These are phyloP conservation scores for Mohoua ochrocephala DNA, from an alignment of 2,113 vertebrate genomes.

Conservation along the genomic window DNA sequence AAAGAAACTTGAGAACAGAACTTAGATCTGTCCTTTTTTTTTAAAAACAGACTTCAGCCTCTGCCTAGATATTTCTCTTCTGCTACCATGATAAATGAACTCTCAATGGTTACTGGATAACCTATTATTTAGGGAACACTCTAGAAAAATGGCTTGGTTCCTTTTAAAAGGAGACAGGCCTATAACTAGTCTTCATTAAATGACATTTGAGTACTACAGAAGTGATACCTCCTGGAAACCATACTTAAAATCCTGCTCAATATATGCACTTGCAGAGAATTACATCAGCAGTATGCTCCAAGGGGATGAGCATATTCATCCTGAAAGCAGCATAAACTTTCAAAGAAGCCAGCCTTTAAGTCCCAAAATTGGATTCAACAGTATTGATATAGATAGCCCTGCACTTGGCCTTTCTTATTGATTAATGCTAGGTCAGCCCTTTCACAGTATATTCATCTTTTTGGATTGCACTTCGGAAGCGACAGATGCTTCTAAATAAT, in stretches of 20 bases:
- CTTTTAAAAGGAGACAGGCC: not conserved
- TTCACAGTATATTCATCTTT: slow-evolving; percentile 15
- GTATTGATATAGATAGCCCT: not conserved
- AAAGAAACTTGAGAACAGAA: not conserved
- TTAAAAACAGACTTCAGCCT: not conserved
- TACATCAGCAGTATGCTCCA: not conserved
- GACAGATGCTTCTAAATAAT: not conserved
- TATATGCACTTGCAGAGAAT: not conserved
- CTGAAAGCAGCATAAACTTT: not conserved
- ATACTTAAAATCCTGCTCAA: not conserved
- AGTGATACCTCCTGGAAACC: not conserved
- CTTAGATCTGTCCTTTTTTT: not conserved
- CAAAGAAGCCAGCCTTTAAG: not conserved
- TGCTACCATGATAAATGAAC: not conserved
- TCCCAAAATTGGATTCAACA: slow-evolving; percentile 1
- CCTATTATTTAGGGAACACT: not conserved
- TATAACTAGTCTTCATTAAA: not conserved
- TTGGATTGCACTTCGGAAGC: not conserved
- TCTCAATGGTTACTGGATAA: not conserved
- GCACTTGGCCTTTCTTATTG: not conserved
- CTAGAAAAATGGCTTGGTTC: not conserved
- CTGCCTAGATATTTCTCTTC: not conserved
- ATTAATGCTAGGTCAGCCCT: slow-evolving; percentile 15
- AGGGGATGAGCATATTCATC: not conserved
- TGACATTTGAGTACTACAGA: not conserved